These are phyloP conservation scores for Callipepla californica DNA, from an alignment of 2,113 vertebrate genomes.

Conservation along the genomic window DNA sequence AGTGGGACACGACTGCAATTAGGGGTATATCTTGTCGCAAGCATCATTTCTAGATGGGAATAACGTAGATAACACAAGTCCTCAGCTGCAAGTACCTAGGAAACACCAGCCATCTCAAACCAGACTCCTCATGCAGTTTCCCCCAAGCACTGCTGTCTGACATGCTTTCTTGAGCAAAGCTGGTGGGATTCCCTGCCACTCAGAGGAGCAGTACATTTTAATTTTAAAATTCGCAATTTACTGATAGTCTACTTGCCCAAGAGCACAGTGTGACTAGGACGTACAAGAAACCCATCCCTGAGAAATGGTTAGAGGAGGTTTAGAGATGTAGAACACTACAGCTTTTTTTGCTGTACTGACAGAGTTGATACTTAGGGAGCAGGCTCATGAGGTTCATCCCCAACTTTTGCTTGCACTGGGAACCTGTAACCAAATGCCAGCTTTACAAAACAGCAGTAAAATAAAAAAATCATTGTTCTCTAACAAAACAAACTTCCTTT, in stretches of 20 bases:
- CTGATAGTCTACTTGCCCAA: not conserved
- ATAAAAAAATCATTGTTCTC: not conserved
- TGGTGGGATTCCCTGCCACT: not conserved
- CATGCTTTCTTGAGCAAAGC: not conserved
- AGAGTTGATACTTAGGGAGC: not conserved
- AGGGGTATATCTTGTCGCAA: not conserved
- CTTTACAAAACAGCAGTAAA: not conserved
- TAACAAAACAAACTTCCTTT: not conserved
- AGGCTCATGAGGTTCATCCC: not conserved
- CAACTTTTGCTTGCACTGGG: rapidly evolving
- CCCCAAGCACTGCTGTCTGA: no score
- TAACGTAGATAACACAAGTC: not conserved
- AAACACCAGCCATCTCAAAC: not conserved
- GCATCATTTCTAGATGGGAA: not conserved
- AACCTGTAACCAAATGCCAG: not conserved
- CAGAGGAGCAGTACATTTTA: not conserved
- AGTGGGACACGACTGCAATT: not conserved
- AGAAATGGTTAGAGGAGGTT: not conserved
- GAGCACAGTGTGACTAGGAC: not conserved
- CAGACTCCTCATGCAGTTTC: not conserved
- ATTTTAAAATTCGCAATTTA: not conserved
- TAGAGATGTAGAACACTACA: not conserved
- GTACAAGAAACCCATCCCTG: not conserved
- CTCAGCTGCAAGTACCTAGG: not conserved
- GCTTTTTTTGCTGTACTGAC: not conserved